A percentile compares a stretch with the other conserved stretches of the same genome.
These are phyloP conservation scores for Myiozetetes cayanensis DNA, from an alignment of 2,113 vertebrate genomes.

Conservation along the genomic window DNA sequence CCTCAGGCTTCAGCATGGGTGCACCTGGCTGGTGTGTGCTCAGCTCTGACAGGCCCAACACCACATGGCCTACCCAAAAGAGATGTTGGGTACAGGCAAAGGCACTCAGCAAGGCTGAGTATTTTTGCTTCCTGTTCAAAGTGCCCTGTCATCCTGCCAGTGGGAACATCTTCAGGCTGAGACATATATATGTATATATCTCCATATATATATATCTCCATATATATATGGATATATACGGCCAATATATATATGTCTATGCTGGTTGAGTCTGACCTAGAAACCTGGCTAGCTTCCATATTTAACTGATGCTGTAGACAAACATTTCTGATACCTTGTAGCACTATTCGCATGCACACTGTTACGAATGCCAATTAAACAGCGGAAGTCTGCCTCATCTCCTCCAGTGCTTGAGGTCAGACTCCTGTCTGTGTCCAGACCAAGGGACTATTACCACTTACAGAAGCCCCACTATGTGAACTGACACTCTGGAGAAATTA, in stretches of 20 bases:
- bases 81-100: not conserved
- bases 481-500: not conserved
- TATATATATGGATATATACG: too few species aligned
- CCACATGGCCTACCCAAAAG: not conserved
- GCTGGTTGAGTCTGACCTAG: not conserved
- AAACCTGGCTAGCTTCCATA: not conserved
- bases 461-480: not conserved
- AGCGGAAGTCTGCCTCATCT: not conserved
- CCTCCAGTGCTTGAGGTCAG: not conserved
- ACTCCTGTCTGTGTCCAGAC: not conserved
- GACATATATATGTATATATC: fast-evolving
- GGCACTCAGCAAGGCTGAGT: not conserved
- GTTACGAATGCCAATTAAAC: not conserved
- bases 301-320: not conserved
- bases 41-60: not conserved
- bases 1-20: not conserved
- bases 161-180: not conserved
- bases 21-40: not conserved
- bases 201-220: too few species aligned
- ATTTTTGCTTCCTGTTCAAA: fast-evolving
- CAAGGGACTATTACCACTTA: not conserved
- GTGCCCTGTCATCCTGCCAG: not conserved
- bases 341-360: not conserved
- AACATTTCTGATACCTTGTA: not conserved
- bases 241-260: not conserved